Evolutionary conservation across 2,888 invertebrate genomes (phyloP), one percentile per base, ranked within the genome.

Genomic region (Trachelus troglodyta): DNA sequence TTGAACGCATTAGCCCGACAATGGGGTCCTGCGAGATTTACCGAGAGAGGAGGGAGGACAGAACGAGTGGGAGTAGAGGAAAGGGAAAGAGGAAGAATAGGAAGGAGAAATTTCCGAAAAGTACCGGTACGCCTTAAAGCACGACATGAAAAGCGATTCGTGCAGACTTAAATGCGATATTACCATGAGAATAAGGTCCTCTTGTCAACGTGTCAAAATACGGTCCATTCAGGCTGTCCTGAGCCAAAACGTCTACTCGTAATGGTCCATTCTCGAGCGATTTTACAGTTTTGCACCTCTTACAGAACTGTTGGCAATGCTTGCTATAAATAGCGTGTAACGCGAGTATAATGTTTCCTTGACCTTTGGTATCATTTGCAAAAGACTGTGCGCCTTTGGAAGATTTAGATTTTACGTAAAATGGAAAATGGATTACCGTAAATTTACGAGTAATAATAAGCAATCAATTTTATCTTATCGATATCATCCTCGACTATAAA

Each of bases 131-230:
- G 56, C 56, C 56, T 56, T 56, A 23, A 23, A 56, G 56, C 23
- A 9, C 56, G 23, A 56, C 56, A 56, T 56, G 56, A 56, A 56
- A 56, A 56, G 56, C 56, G 56, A 56, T 56, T 56, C 56, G 15
- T 56, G 71, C 71, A 71, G 71, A 71, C 33, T 34, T 34, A 71
- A 31, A 34, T 33, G 34, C 30, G 30, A 56, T 23, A 85, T 85
- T 85, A 84, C 80, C 85, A 85, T 85, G 82, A 83, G 85, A 85
- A 84, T 84, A 83, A 81, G 80, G 74, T 78, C 76, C 80, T 79
- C 78, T 84, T 83, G 85, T 85, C 85, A 83, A 82, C 83, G 79
- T 83, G 85, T 85, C 85, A 85, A 85, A 85, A 85, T 85, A 85
- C 83, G 81, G 74, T 76, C 76, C 76, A 73, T 74, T 83, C 79